Conservation (phyloP, 2,797 vertebrate genomes). For the Pseudochirops corinnae region DNA sequence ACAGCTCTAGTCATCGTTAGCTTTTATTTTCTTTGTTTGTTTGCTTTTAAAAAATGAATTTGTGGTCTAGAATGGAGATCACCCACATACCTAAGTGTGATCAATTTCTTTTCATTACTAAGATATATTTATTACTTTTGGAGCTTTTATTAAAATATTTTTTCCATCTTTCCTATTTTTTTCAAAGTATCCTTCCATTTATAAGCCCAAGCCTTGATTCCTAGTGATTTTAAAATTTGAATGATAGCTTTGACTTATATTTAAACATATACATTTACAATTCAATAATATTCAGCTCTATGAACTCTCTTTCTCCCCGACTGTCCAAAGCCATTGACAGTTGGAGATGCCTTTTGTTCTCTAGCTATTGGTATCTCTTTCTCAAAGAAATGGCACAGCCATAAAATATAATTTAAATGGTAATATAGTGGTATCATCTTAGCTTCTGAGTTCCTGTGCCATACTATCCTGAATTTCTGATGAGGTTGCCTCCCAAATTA, state of each 20-base stretch:
- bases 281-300: background rate
- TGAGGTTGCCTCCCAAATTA: fast-evolving
- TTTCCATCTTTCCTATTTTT: conserved; percentile 10
- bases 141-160: conserved; percentile 22
- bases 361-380: background rate
- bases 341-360: background rate
- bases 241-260: conserved; percentile 16
- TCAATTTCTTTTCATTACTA: background rate
- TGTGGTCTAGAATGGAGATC: conserved; percentile 60
- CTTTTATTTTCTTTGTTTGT: conserved; percentile 61
- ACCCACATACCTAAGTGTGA: background rate
- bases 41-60: conserved; percentile 70
- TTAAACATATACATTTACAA: background rate
- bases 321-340: background rate
- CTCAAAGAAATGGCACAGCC: background rate
- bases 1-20: conserved; percentile 51
- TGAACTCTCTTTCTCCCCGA: fast-evolving
- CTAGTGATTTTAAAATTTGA: background rate
- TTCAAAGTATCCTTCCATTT: conserved; percentile 12
- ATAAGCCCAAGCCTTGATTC: background rate
- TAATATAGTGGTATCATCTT: fast-evolving
- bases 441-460: background rate
- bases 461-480: background rate
- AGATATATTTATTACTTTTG: conserved; percentile 19
- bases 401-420: background rate